A percentile compares a stretch with the other conserved stretches of the same genome.
Evolutionary conservation across 2,888 invertebrate species (phyloP).

Genomic region (Xanthostigma xanthostigma): DNA sequence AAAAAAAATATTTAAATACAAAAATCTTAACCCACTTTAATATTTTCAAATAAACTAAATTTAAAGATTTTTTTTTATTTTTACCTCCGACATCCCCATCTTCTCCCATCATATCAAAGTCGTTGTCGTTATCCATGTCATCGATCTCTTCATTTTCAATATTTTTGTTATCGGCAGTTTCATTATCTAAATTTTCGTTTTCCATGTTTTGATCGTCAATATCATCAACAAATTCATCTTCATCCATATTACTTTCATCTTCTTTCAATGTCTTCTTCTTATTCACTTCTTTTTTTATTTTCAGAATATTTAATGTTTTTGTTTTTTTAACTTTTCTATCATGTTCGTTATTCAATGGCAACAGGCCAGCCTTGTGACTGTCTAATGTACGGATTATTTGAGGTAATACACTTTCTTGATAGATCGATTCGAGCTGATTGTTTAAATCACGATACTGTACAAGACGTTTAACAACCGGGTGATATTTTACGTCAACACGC

Average conservation of each 20-base stretch:
- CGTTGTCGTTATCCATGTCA: slow-evolving; percentile 7
- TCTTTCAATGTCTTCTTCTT: slow-evolving; percentile 29
- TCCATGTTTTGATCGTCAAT: slow-evolving; percentile 7
- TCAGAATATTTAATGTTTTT: slow-evolving; percentile 7
- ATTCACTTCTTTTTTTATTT: slow-evolving; percentile 17
- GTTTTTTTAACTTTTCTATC: slow-evolving; percentile 7
- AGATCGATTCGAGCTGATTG: slow-evolving; percentile 54
- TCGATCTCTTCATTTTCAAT: slow-evolving; percentile 5
- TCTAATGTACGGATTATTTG: slow-evolving; percentile 47
- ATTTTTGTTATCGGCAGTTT: slow-evolving; percentile 9
- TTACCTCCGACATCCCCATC: slow-evolving; percentile 22
- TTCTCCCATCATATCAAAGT: slow-evolving; percentile 15
- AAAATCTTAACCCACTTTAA: too few species aligned
- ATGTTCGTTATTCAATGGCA: slow-evolving; percentile 2
- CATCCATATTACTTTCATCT: slow-evolving; percentile 19
- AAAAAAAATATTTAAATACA: not conserved
- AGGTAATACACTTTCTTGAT: slow-evolving; percentile 48
- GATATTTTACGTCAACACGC: slow-evolving; percentile 54
- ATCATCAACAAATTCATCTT: slow-evolving; percentile 13
- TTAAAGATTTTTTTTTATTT: not conserved
- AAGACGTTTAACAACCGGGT: slow-evolving; percentile 79
- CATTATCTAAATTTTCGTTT: slow-evolving; percentile 14
- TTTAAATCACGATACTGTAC: slow-evolving; percentile 66
- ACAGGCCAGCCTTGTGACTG: slow-evolving; percentile 22
- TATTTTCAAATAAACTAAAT: not conserved